Evolutionary conservation across 2,888 invertebrate species (phyloP).

Genomic region (Pollenia angustigena): DNA sequence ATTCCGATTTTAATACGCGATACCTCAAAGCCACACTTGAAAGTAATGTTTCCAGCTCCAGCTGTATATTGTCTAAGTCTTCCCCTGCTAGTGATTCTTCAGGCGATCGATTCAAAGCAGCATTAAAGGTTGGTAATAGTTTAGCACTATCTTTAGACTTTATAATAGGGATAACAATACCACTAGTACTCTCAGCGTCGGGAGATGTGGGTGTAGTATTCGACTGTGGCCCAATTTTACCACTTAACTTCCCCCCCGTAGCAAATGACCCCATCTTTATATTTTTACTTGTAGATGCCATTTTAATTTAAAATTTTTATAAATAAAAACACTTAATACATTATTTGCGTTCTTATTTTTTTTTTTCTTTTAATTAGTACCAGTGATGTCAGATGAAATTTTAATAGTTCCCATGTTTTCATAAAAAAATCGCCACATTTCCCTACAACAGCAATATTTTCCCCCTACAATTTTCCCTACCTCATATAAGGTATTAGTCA

Average conservation of each 20-base stretch:
- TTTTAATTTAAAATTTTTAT: slow-evolving; percentile 29
- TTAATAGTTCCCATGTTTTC: too few species aligned
- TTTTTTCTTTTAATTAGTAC: not conserved
- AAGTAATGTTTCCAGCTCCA: slow-evolving; percentile 93
- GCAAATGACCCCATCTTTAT: slow-evolving; percentile 69
- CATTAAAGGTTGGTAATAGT: slow-evolving; percentile 88
- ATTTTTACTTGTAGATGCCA: slow-evolving; percentile 75
- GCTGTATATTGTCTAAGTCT: slow-evolving; percentile 93
- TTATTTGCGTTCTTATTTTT: slow-evolving; percentile 8
- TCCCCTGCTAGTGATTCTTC: slow-evolving; percentile 94
- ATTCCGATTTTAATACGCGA: slow-evolving; percentile 91
- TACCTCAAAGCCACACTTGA: slow-evolving; percentile 92
- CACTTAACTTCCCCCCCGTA: slow-evolving; percentile 64
- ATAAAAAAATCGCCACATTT: too few species aligned
- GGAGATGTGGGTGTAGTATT: slow-evolving; percentile 64
- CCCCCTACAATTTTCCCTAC: too few species aligned
- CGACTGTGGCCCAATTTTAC: slow-evolving; percentile 67
- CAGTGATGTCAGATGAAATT: too few species aligned
- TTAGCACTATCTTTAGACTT: slow-evolving; percentile 89
- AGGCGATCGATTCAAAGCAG: slow-evolving; percentile 87
- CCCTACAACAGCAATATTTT: too few species aligned
- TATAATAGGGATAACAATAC: slow-evolving; percentile 86
- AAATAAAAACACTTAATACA: not conserved
- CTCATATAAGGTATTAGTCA: too few species aligned
- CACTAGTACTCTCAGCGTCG: slow-evolving; percentile 68